Percentiles rank a stretch among this genome's conserved stretches.
Conservation (phyloP, 2,888 invertebrate species). For the Drosophila lacicola region DNA sequence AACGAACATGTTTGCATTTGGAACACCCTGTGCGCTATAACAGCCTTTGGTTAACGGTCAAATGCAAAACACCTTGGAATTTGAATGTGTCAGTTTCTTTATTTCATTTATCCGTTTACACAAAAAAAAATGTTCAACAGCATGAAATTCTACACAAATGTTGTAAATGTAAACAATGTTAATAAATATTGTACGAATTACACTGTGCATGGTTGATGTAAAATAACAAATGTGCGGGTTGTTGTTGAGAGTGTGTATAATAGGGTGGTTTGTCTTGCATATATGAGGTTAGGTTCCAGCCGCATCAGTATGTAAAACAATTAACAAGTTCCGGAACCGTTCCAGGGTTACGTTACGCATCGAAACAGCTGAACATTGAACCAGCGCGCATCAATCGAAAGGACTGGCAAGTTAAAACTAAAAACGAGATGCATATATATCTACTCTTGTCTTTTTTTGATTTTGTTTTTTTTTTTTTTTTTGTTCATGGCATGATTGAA, state of each 20-base stretch:
- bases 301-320: conserved; percentile 67
- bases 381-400: conserved; percentile 47
- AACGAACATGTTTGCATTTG: conserved; percentile 14
- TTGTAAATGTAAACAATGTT: conserved; percentile 68
- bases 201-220: conserved; percentile 38
- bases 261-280: conserved; percentile 34
- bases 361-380: conserved; percentile 38
- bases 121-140: conserved; percentile 66
- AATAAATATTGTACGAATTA: conserved; percentile 73
- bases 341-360: conserved; percentile 51
- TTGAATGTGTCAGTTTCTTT: conserved; percentile 76
- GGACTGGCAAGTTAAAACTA: conserved; percentile 82
- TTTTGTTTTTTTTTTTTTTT: conserved; percentile 6
- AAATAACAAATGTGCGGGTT: conserved; percentile 45
- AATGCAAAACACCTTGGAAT: conserved; percentile 2
- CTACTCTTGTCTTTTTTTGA: conserved; percentile 23
- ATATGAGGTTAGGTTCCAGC: conserved; percentile 60
- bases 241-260: conserved; percentile 11
- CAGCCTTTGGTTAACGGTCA: conserved; percentile 13
- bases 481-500: conserved; percentile 36
- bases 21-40: conserved; percentile 26
- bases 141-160: conserved; percentile 65
- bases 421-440: conserved; percentile 73
- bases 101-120: conserved; percentile 74
- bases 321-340: conserved; percentile 75